Conservation (phyloP, 53 echinoderm and acorn worm species). For the Mesocentrotus franciscanus region DNA sequence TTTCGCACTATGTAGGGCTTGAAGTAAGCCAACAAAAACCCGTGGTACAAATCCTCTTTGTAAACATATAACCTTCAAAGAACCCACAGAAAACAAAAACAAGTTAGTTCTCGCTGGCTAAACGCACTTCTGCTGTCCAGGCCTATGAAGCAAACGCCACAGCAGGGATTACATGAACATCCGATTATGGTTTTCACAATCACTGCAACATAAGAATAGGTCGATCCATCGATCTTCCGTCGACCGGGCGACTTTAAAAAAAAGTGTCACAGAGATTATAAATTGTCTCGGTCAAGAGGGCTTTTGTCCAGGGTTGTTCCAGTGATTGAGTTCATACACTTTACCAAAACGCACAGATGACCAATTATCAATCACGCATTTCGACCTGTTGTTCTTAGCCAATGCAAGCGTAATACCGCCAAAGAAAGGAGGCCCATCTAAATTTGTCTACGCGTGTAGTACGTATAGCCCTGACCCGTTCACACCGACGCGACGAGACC, state of each 20-base stretch:
- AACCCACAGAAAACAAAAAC: neutral
- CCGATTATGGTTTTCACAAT: neutral
- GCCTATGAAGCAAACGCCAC: neutral
- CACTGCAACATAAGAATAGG: neutral
- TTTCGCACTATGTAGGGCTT: neutral
- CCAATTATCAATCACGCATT: conserved; percentile 14
- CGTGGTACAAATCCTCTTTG: neutral
- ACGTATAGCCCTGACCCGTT: no score
- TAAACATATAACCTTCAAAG: neutral
- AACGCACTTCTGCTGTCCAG: neutral
- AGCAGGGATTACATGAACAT: neutral
- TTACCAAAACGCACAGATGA: neutral
- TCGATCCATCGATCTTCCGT: neutral
- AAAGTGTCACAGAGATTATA: no score
- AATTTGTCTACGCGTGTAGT: no score
- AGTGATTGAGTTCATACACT: neutral
- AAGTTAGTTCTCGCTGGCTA: neutral
- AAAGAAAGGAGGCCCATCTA: no score
- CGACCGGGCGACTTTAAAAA: neutral
- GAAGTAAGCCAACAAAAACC: neutral
- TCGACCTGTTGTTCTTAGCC: neutral
- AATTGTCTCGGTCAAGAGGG: neutral
- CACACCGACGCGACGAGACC: no score
- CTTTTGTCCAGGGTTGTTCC: neutral
- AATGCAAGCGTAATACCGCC: neutral